Evolutionary conservation across 2,888 invertebrate species (phyloP).

Genomic region (Barypeithes pellucidus): DNA sequence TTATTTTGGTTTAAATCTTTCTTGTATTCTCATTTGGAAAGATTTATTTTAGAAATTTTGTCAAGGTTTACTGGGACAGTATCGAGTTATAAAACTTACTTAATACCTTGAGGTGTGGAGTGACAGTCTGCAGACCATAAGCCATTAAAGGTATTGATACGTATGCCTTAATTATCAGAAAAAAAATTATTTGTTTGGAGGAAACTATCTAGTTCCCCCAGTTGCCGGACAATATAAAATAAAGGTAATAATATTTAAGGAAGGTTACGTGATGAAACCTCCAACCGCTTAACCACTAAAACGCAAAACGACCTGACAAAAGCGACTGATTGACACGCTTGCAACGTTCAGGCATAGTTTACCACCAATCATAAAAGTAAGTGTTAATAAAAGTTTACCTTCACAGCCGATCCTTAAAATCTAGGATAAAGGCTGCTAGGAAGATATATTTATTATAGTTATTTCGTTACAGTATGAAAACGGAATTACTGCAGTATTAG

Average conservation of each 20-base stretch:
- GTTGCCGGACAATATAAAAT: no score
- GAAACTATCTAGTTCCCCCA: no score
- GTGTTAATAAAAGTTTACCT: conserved; percentile 40
- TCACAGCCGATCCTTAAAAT: conserved; percentile 20
- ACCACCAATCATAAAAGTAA: conserved; percentile 35
- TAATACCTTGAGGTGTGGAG: no score
- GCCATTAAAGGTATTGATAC: no score
- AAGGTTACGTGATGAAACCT: no score
- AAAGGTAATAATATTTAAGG: not conserved
- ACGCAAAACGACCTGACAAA: conserved; percentile 36
- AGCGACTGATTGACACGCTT: conserved; percentile 43
- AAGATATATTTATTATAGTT: conserved; percentile 1
- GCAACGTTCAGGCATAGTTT: conserved; percentile 16
- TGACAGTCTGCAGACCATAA: no score
- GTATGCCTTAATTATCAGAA: no score
- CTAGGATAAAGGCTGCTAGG: not conserved
- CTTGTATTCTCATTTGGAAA: conserved; percentile 60
- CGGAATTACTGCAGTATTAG: not conserved
- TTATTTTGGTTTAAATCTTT: conserved; percentile 61
- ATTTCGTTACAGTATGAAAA: conserved; percentile 1
- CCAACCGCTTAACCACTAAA: conserved; percentile 20
- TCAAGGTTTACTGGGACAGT: not conserved
- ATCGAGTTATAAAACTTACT: no score
- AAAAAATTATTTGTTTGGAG: no score
- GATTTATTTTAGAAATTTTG: conserved; percentile 24